Conservation (phyloP, 2,888 invertebrate genomes). For the Hypercompe scribonia region DNA sequence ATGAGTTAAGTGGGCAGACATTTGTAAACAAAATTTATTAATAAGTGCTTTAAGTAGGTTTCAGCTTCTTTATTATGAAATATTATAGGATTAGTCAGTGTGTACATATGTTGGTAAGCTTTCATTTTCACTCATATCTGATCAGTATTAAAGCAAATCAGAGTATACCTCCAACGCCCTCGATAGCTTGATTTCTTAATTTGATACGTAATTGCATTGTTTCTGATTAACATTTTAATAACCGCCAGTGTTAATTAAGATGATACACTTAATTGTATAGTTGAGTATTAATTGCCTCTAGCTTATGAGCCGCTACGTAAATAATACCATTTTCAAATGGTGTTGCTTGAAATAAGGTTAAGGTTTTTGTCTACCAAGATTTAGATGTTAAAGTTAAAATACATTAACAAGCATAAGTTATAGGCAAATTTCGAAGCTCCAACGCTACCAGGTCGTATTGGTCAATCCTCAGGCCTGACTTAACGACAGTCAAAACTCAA, state of each 20-base stretch:
- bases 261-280: neutral
- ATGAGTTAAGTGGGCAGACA: slow-evolving; percentile 27
- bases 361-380: too few relatives aligned
- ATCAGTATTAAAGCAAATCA: neutral
- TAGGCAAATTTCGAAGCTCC: too few relatives aligned
- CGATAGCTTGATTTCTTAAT: neutral
- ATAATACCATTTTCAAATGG: too few relatives aligned
- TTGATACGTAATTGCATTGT: neutral
- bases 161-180: neutral
- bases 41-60: slow-evolving; percentile 9
- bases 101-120: slow-evolving; percentile 8
- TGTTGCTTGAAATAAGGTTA: too few relatives aligned
- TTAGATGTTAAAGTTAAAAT: too few relatives aligned
- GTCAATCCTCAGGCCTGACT: too few relatives aligned
- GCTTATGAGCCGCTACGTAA: too few relatives aligned
- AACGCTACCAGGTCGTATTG: too few relatives aligned
- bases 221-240: neutral
- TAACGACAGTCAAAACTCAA: too few relatives aligned
- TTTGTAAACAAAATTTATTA: slow-evolving; percentile 16
- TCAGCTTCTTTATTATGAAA: slow-evolving; percentile 10
- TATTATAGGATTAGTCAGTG: slow-evolving; percentile 13
- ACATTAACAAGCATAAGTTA: too few relatives aligned
- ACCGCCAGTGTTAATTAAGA: neutral
- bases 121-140: slow-evolving; percentile 10
- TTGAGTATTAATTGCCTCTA: too few relatives aligned